A percentile compares a stretch with the other conserved stretches of the same genome.
These are phyloP conservation scores for Platalea minor DNA, from an alignment of 2,797 vertebrate genomes.

Conservation along the genomic window DNA sequence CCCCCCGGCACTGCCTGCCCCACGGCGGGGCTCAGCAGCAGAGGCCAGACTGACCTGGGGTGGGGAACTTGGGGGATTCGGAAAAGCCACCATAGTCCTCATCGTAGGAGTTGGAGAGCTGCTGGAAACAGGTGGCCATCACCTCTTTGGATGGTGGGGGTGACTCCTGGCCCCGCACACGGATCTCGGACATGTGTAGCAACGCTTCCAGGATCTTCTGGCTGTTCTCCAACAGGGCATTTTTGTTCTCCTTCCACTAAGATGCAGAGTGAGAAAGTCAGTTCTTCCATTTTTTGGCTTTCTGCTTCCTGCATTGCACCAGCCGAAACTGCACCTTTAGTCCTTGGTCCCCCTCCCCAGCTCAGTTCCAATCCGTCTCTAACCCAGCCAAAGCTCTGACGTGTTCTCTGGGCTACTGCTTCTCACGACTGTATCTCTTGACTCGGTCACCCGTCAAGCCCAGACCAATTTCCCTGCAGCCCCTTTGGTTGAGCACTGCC, in stretches of 20 bases:
- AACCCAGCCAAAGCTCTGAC: not conserved
- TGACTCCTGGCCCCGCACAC: conserved; percentile 71
- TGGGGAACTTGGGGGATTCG: conserved; percentile 89
- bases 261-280: not conserved
- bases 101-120: conserved; percentile 87
- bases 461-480: not conserved
- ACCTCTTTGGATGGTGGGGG: conserved; percentile 80
- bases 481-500: not conserved
- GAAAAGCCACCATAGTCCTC: conserved; percentile 91
- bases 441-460: not conserved
- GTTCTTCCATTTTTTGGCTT: not conserved
- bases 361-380: not conserved
- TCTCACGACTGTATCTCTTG: not conserved
- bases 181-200: conserved; percentile 77
- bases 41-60: conserved; percentile 79
- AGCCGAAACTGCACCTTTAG: not conserved
- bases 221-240: conserved; percentile 82
- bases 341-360: fast-evolving
- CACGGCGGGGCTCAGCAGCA: not conserved
- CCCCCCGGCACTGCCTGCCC: fast-evolving
- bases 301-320: not conserved
- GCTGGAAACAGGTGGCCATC: conserved; percentile 85
- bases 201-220: conserved; percentile 83
- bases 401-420: not conserved
- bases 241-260: conserved; percentile 89